A percentile compares a stretch with the other conserved stretches of the same genome.
These are phyloP conservation scores for Megaceryle torquata DNA, from an alignment of 2,113 vertebrate species.

Conservation along the genomic window DNA sequence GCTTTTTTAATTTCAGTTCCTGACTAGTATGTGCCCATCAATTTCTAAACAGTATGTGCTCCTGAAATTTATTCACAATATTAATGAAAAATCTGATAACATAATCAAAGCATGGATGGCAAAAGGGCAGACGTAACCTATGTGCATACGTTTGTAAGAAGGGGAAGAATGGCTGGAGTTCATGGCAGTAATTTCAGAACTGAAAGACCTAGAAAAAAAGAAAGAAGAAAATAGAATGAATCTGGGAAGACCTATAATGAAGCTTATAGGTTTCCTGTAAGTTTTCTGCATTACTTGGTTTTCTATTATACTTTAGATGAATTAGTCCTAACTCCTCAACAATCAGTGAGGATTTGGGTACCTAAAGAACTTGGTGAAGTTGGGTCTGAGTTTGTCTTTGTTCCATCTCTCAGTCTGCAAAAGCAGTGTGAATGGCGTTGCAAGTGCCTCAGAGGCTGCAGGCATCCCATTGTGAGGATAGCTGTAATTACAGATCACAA, in stretches of 20 bases:
- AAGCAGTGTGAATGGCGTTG: neutral
- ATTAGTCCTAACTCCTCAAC: neutral
- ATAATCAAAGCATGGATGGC: neutral
- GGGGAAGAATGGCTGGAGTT: neutral
- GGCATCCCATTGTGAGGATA: neutral
- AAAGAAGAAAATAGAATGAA: neutral
- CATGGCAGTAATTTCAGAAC: neutral
- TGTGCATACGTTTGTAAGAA: neutral
- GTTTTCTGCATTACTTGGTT: neutral
- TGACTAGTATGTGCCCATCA: neutral
- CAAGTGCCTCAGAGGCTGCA: fast-evolving
- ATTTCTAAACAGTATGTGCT: neutral
- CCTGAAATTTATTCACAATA: neutral
- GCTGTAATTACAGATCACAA: neutral
- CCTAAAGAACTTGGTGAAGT: neutral
- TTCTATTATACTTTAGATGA: neutral
- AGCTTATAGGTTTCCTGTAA: neutral
- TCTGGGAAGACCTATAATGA: neutral
- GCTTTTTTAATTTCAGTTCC: neutral
- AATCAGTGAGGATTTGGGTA: neutral
- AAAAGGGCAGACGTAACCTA: neutral
- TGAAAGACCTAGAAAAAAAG: neutral
- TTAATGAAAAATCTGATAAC: neutral
- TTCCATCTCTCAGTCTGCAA: neutral
- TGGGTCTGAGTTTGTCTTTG: neutral